These are phyloP conservation scores for Spizaetus ornatus DNA, from an alignment of 2,113 vertebrate species.

Conservation along the genomic window DNA sequence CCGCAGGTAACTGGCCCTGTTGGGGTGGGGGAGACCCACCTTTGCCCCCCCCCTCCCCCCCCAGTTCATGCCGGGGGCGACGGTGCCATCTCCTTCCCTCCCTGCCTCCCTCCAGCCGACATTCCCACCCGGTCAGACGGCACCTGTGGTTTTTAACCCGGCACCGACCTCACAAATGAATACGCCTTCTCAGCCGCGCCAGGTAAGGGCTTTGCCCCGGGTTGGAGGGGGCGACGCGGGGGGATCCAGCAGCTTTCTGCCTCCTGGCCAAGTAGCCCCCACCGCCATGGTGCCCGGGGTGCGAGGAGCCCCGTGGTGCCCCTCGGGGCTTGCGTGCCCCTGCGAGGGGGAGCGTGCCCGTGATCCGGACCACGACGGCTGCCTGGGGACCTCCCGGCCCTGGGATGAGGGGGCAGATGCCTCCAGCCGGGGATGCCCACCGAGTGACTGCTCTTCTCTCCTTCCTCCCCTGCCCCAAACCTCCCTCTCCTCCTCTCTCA, in stretches of 20 bases:
- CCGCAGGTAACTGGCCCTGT: slow-evolving; percentile 80
- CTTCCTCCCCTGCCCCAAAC: slow-evolving; percentile 62
- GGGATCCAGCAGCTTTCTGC: background rate
- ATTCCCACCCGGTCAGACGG: slow-evolving; percentile 86
- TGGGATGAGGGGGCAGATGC: background rate
- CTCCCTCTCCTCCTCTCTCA: slow-evolving; percentile 77
- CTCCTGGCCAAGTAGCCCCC: background rate
- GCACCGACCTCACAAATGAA: slow-evolving; percentile 94
- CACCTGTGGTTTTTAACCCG: slow-evolving; percentile 91
- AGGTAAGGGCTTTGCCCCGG: slow-evolving; percentile 77
- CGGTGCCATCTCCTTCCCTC: background rate
- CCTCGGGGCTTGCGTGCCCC: fast-evolving
- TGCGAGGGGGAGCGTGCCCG: fast-evolving
- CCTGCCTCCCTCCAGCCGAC: slow-evolving; percentile 76
- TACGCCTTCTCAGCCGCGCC: slow-evolving; percentile 90
- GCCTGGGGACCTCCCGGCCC: background rate
- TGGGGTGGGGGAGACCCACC: background rate
- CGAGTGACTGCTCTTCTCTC: slow-evolving; percentile 65
- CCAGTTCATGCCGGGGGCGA: fast-evolving
- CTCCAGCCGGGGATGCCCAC: background rate
- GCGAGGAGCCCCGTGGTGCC: background rate
- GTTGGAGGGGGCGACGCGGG: background rate
- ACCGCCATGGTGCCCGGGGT: fast-evolving
- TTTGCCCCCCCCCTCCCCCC: background rate
- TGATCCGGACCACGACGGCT: fast-evolving